Evolutionary conservation across 2,888 invertebrate species (phyloP).

Genomic region (Sialis lutaria): DNA sequence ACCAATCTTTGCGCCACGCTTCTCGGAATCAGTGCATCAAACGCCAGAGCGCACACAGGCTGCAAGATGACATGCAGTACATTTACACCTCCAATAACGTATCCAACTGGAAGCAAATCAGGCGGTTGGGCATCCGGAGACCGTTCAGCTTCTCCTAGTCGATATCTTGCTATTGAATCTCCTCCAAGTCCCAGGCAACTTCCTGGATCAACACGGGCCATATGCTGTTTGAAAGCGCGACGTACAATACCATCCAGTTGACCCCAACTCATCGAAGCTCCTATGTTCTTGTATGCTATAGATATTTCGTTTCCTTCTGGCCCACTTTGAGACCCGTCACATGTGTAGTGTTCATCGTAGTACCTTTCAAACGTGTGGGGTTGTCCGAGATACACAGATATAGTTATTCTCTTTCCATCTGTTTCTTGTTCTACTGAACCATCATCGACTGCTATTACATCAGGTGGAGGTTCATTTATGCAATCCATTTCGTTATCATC

Average conservation of each 20-base stretch:
- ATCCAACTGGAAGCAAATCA: slow-evolving; percentile 84
- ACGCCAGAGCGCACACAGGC: slow-evolving; percentile 72
- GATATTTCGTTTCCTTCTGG: slow-evolving; percentile 49
- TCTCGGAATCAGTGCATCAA: slow-evolving; percentile 91
- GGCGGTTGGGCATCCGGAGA: slow-evolving; percentile 69
- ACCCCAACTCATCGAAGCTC: slow-evolving; percentile 90
- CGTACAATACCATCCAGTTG: slow-evolving; percentile 80
- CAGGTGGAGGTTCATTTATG: slow-evolving; percentile 21
- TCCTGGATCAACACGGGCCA: slow-evolving; percentile 81
- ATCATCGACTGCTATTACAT: slow-evolving; percentile 11
- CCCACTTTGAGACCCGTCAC: slow-evolving; percentile 23
- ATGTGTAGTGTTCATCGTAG: slow-evolving; percentile 23
- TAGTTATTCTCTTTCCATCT: slow-evolving; percentile 74
- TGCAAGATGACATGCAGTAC: slow-evolving; percentile 80
- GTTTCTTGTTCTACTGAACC: slow-evolving; percentile 18
- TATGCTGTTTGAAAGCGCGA: slow-evolving; percentile 87
- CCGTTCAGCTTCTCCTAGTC: slow-evolving; percentile 75
- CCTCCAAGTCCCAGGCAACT: slow-evolving; percentile 61
- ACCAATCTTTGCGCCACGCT: slow-evolving; percentile 79
- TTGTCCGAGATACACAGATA: slow-evolving; percentile 74
- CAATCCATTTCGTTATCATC: slow-evolving; percentile 21
- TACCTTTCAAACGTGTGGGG: slow-evolving; percentile 49
- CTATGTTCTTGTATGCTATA: slow-evolving; percentile 78
- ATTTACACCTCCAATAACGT: slow-evolving; percentile 74
- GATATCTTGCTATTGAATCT: slow-evolving; percentile 86